Evolutionary conservation across 2,113 vertebrate genomes (phyloP).

Genomic region (Daphoenositta chrysoptera): DNA sequence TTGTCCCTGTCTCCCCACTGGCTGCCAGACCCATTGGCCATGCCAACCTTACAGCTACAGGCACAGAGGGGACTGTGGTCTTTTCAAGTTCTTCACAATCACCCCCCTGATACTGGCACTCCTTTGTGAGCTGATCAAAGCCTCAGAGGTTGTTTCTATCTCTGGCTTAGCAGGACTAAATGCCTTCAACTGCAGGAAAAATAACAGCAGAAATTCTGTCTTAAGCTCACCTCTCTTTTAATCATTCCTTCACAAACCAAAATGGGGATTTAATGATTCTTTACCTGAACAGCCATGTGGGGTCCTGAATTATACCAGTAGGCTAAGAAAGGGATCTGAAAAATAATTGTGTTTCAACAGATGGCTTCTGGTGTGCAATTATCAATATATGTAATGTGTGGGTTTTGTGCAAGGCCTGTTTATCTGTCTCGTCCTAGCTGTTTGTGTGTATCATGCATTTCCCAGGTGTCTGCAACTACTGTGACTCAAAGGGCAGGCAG

Average conservation of each 20-base stretch:
- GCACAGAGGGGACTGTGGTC: background rate
- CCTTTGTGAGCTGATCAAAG: background rate
- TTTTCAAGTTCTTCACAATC: background rate
- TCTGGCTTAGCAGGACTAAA: background rate
- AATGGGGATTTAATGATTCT: background rate
- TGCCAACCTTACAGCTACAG: background rate
- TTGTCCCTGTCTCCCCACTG: background rate
- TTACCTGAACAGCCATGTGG: background rate
- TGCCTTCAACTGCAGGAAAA: background rate
- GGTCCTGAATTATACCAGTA: background rate
- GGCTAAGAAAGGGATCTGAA: background rate
- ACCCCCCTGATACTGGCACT: background rate
- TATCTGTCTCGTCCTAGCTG: background rate
- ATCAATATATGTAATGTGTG: background rate
- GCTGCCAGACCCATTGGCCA: background rate
- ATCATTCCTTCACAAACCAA: background rate
- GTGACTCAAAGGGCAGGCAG: constrained; percentile 19
- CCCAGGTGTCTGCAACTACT: background rate
- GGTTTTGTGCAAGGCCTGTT: background rate
- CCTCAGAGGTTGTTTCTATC: background rate
- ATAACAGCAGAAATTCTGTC: background rate
- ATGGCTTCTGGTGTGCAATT: background rate
- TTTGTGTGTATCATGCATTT: background rate
- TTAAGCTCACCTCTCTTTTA: background rate
- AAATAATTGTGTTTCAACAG: background rate